Evolutionary conservation across 2,113 vertebrate genomes (phyloP), one percentile per base, ranked within the genome.

Genomic region (Vidua chalybeata): DNA sequence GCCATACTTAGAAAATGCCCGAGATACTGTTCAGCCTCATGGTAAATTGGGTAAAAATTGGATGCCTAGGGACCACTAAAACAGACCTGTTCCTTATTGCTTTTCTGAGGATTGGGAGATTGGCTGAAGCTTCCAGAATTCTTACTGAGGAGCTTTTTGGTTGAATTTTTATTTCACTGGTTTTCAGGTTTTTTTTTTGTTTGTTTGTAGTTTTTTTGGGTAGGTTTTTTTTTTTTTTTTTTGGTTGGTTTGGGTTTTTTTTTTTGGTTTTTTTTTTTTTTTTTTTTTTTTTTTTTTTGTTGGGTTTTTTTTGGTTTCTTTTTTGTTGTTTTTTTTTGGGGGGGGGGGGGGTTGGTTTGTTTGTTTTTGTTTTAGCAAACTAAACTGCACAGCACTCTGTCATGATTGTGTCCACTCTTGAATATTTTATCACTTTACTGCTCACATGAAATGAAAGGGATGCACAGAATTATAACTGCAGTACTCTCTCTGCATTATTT

Each of bases 401-500:
- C 66, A 87, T 58, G 61, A 79, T n/a, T 90, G 63, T 77, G 95
- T 69, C 94, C 79, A 80, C 31, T 87, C 35, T 15, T 93, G 61
- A 96, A 91, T 86, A 74, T 96, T 95, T 96, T 48, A 94, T 71
- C 62, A 64, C 58, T 68, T 79, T 28, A 95, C 51, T 22, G 58
- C 37, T 83, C 77, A 76, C 19, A 86, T 6, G 39, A 90, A 96
- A 83, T 56, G 58, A 96, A 85, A 89, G 43, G 45, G 45, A 76
- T 79, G 72, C 77, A 95, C 64, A 80, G 71, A 91, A 91, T 86
- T 78, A 92, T 59, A 80, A 81, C 71, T 91, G 86, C 88, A 94
- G 84, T 68, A 71, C 69, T 76, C 56, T 79, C 67, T 51, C n/a
- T 92, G 94, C 89, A 93, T 97, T 95, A 97, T 96, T 96, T 94